phyloP scores from a whole-genome alignment of 2,797 vertebrate genomes.

The Megalops cyprinoides region DNA sequence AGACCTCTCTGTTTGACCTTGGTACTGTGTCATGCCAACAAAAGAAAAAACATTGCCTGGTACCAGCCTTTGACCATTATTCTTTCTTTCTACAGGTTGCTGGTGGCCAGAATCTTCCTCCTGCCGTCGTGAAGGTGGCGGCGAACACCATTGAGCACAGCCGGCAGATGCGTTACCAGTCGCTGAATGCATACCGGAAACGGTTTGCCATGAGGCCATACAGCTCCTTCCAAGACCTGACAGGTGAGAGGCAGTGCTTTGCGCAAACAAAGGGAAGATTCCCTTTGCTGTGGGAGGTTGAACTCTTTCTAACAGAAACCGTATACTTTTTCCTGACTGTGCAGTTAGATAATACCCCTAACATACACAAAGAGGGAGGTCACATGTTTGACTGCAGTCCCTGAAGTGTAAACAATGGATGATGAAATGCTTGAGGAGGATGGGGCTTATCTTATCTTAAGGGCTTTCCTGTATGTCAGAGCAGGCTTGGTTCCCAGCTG shows the following conservation, averaged over 20 bases:
- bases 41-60: too few relatives aligned
- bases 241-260: constrained; percentile 78
- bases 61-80: neutral
- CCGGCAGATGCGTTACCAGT: constrained; percentile 91
- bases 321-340: neutral
- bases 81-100: constrained; percentile 78
- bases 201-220: constrained; percentile 89
- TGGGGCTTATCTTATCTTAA: too few relatives aligned
- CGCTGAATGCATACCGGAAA: constrained; percentile 92
- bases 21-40: neutral
- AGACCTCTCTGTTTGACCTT: neutral
- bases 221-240: constrained; percentile 90
- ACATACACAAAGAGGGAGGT: neutral
- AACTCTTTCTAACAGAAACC: neutral
- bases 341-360: neutral
- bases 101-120: constrained; percentile 88
- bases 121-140: constrained; percentile 80
- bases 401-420: too few relatives aligned
- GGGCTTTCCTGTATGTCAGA: too few relatives aligned
- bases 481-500: neutral
- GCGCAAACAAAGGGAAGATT: too few relatives aligned
- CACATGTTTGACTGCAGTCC: neutral
- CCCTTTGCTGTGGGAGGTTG: neutral
- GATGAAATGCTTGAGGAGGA: too few relatives aligned
- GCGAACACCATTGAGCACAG: constrained; percentile 91